Conservation (phyloP, 2,113 vertebrate species). For the Melanerpes formicivorus region DNA sequence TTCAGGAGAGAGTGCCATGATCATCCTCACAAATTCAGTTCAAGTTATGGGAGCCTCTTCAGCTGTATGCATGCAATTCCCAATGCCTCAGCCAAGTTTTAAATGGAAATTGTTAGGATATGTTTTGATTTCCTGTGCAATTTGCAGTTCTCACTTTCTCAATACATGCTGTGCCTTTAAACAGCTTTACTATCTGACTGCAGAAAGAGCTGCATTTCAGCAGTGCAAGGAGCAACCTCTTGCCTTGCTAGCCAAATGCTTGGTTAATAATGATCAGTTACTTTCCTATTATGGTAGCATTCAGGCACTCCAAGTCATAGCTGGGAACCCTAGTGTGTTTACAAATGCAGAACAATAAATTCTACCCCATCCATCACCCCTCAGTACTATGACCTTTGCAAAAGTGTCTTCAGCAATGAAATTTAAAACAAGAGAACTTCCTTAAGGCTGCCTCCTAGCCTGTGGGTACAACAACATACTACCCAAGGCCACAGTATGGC, state of each 20-base stretch:
- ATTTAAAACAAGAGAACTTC: conserved; percentile 1
- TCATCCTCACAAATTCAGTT: background rate
- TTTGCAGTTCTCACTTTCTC: background rate
- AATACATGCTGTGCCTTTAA: conserved; percentile 12
- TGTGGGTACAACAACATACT: background rate
- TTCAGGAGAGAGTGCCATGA: background rate
- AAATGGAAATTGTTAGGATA: background rate
- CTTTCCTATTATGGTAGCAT: conserved; percentile 58
- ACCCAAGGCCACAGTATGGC: background rate
- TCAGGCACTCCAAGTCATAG: background rate
- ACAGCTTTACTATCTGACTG: background rate
- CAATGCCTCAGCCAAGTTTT: background rate
- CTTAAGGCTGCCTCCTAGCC: background rate
- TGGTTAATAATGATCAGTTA: conserved; percentile 58
- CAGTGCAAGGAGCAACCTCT: background rate
- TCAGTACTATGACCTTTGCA: conserved; percentile 25
- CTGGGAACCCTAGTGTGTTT: conserved; percentile 40
- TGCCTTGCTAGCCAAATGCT: background rate
- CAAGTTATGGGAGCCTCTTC: background rate
- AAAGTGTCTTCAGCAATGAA: background rate
- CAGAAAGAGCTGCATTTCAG: conserved; percentile 10
- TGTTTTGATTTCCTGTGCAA: background rate
- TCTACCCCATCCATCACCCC: background rate
- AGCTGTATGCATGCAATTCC: background rate
- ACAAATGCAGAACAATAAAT: conserved; percentile 38